Evolutionary conservation across 2,888 invertebrate species (phyloP).

Genomic region (Quadroppia sp.): DNA sequence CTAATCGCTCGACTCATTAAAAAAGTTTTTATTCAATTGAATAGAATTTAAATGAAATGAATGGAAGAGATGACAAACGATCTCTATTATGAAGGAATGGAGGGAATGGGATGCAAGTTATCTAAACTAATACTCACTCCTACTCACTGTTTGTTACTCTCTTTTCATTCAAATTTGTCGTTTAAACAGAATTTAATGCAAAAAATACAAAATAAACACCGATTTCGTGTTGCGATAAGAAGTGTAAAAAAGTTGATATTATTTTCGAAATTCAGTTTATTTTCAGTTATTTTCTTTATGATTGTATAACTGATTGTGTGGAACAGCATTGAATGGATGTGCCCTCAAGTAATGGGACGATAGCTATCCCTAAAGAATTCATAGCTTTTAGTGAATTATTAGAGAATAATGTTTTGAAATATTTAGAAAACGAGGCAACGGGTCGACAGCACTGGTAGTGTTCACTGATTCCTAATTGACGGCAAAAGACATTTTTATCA

Average conservation of each 20-base stretch:
- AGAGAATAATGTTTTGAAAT: background rate
- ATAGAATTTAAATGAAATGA: slow-evolving; percentile 4
- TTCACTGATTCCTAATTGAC: slow-evolving; percentile 43
- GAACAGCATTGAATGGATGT: slow-evolving; percentile 25
- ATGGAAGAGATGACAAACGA: slow-evolving; percentile 17
- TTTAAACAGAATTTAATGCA: slow-evolving; percentile 9
- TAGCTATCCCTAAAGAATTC: slow-evolving; percentile 32
- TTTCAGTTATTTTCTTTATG: background rate
- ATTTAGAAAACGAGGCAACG: background rate
- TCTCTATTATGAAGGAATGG: slow-evolving; percentile 20
- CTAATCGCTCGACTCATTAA: slow-evolving; percentile 27
- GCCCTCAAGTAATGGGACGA: slow-evolving; percentile 35
- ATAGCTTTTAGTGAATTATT: slow-evolving; percentile 8
- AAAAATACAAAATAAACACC: background rate
- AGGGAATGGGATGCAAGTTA: slow-evolving; percentile 4
- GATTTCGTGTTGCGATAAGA: background rate
- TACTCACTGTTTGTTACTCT: background rate
- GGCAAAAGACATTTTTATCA: slow-evolving; percentile 47
- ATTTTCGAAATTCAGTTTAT: slow-evolving; percentile 7
- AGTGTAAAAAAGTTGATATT: slow-evolving; percentile 17
- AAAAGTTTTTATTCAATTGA: slow-evolving; percentile 19
- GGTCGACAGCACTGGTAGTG: background rate
- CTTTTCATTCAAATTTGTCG: background rate
- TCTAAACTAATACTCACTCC: background rate
- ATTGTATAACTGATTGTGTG: background rate